Evolutionary conservation across 2,113 vertebrate species (phyloP), one percentile per base, ranked within the genome.

Genomic region (Bagarius yarrelli): DNA sequence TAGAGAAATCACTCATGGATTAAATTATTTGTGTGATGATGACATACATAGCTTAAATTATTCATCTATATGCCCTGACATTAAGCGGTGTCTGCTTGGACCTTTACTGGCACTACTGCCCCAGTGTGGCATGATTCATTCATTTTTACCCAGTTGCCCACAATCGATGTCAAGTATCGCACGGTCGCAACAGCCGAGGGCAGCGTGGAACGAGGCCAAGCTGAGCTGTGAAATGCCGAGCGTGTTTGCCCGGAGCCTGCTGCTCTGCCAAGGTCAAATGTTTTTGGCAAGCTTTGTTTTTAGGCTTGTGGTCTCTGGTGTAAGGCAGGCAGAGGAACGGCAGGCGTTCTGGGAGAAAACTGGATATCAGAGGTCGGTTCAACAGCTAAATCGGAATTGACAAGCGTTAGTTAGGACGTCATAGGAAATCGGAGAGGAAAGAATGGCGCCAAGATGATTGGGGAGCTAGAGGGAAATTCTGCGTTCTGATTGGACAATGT

Each of bases 251-350:
- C 67, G 52, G 78, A 71, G 73, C 88, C 88, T 53, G 53, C 87
- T 73, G 85, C 79, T 84, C 83, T 88, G 88, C 89, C 91, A 92
- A 92, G 90, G 92, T 93, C 89, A 93, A 88, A 87, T 89, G 89
- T 87, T 84, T 87, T 91, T 91, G 91, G 89, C 91, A 88, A 81
- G 78, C 78, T 84, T 86, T 47, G 36, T 47, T 89, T 76, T 59
- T 83, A 66, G 84, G 77, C 73, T 61, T 23, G 82, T 77, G 86
- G 70, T 81, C 81, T 76, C 61, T 59, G 53, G 69, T 5, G 63
- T 70, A 40, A 83, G 55, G 18, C 52, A 36, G 81, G 64, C 36
- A 52, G 40, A 61, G 34, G 27, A 25, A 8, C 64, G 27, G 25
- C 80, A 79, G 73, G 36, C 69, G 40, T 27, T 40, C 72, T 27